Evolutionary conservation across 2,797 vertebrate genomes (phyloP).

Genomic region (Garrulus glandarius): DNA sequence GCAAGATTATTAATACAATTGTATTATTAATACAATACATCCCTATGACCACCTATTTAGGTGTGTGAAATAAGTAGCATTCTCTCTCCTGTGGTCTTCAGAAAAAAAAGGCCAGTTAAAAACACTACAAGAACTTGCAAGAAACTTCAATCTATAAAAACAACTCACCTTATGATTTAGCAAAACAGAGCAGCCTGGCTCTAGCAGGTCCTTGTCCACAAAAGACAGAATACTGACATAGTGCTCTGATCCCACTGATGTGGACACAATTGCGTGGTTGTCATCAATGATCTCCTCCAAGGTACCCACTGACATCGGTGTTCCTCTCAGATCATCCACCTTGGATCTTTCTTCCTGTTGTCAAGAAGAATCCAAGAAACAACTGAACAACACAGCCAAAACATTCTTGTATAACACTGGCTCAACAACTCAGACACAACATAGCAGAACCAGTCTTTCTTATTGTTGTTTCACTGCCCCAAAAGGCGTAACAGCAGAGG

Average conservation of each 20-base stretch:
- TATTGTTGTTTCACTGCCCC: background rate
- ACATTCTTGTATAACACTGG: background rate
- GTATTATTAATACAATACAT: too few relatives aligned
- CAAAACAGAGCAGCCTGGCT: constrained; percentile 95
- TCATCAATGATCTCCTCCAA: constrained; percentile 98
- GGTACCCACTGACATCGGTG: constrained; percentile 97
- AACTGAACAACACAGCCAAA: background rate
- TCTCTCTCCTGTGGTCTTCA: background rate
- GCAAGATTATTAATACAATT: background rate
- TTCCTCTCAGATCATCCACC: constrained; percentile 96
- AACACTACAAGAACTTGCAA: background rate
- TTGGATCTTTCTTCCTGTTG: constrained; percentile 95
- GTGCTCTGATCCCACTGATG: constrained; percentile 96
- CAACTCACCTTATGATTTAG: constrained; percentile 92
- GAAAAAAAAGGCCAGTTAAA: background rate
- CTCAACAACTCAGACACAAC: background rate
- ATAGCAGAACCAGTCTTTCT: background rate
- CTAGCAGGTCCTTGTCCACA: constrained; percentile 95
- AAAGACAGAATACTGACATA: constrained; percentile 98
- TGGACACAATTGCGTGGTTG: constrained; percentile 97
- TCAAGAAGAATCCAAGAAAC: background rate
- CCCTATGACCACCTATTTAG: background rate
- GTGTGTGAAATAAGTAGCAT: background rate
- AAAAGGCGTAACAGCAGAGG: background rate
- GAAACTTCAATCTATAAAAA: background rate